phyloP scores from a whole-genome alignment of 2,113 vertebrate genomes.

The Elaphurus davidianus region DNA sequence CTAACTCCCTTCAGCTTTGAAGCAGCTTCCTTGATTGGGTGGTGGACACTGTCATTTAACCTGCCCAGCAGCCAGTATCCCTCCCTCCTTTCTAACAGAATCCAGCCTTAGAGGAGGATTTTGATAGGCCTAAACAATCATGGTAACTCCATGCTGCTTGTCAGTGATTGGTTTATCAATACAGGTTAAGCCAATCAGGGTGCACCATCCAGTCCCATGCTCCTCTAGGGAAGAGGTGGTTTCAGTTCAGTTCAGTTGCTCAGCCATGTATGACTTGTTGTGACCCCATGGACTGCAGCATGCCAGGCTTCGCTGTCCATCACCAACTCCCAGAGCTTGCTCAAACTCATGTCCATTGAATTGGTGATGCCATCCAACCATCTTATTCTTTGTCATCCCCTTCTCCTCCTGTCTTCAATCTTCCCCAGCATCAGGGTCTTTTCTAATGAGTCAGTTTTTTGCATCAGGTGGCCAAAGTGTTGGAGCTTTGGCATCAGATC shows the following conservation, averaged over 20 bases:
- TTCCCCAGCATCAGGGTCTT: background rate
- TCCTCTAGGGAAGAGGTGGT: background rate
- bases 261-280: background rate
- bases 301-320: background rate
- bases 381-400: background rate
- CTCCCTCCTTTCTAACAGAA: background rate
- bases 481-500: background rate
- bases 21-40: background rate
- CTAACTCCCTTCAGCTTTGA: background rate
- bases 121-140: background rate
- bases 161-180: background rate
- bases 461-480: background rate
- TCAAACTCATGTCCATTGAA: background rate
- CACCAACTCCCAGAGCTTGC: background rate
- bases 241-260: background rate
- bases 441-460: background rate
- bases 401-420: background rate
- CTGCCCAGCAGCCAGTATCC: background rate
- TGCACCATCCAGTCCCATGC: no score
- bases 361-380: background rate
- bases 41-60: background rate
- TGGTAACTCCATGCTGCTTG: background rate
- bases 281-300: rapidly evolving
- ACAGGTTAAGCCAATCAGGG: background rate
- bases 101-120: background rate